Evolutionary conservation across 2,888 invertebrate species (phyloP), one percentile per base, ranked within the genome.

Genomic region (Phortica okadai): DNA sequence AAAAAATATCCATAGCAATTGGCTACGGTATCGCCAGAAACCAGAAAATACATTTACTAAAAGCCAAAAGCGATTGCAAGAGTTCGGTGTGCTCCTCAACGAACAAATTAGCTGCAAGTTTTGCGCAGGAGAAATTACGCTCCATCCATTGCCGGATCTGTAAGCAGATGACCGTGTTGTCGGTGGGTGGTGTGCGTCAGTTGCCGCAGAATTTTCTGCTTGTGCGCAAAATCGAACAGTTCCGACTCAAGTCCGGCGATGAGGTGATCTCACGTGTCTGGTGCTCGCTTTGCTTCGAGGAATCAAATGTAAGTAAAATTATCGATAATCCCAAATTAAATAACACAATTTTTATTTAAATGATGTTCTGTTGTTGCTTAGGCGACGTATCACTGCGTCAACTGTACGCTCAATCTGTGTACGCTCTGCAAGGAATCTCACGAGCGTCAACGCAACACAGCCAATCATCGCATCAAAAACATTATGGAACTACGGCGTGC

Each of bases 401-500:
- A 94, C 76, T 96, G 96, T 83, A 92, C 95, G 2, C 92, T 95
- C 25, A 95, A 95, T 91, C 93, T 96, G 5, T 96, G 96, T 73
- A 87, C n/a, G n/a, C n/a, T 94, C 1, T 96, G 96, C 88, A 94
- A 94, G 45, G 94, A 94, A 69, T 92, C 94, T 0, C 96, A 96
- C 88, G 93, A 93, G 45, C 90, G 94, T 11, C 94, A 94, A 79
- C 87, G 90, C 79, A 91, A 92, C 62, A 93, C 94, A 1, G 89
- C 93, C 33, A 90, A 92, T 6, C 96, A 96, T 88, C 93, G 93
- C 16, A 92, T 96, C 73, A 92, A 93, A 66, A 93, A 94, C 0
- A 92, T 96, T 16, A 92, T 94, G 76, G 93, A 94, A 50, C 92
- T 93, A 77, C 85, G 94, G 82, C 77, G 92, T 84, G 82, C 92